Conservation (phyloP, 2,113 vertebrate genomes). For the Toxotes chatareus region DNA sequence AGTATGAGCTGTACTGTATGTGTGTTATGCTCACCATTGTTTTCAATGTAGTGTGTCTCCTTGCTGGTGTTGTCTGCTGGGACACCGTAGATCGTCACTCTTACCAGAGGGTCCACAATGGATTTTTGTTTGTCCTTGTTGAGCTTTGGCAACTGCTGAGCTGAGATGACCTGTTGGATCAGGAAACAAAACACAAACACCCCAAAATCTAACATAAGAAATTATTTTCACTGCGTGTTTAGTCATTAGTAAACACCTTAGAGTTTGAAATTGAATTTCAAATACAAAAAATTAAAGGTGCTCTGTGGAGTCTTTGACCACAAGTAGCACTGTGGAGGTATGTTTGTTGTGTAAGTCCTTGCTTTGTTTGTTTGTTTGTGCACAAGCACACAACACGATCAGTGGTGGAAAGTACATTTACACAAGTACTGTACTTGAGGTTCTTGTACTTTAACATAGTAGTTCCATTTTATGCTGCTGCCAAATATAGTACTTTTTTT, state of each 20-base stretch:
- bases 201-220: not conserved
- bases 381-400: no score
- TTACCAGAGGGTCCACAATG: constrained; percentile 94
- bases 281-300: not conserved
- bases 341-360: no score
- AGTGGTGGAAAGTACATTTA: no score
- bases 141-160: constrained; percentile 95
- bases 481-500: no score
- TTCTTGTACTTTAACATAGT: no score
- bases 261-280: not conserved
- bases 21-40: constrained; percentile 86
- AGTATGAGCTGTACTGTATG: not conserved
- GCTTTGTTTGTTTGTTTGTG: no score
- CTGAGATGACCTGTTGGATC: constrained; percentile 90
- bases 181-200: not conserved
- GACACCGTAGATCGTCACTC: constrained; percentile 88
- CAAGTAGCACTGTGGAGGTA: no score
- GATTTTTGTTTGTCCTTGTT: constrained; percentile 91
- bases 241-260: not conserved
- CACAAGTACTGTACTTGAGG: no score
- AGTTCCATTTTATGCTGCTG: no score
- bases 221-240: not conserved
- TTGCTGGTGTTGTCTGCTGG: constrained; percentile 85
- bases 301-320: no score
- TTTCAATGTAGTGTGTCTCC: constrained; percentile 88